Evolutionary conservation across 2,797 vertebrate genomes (phyloP), one percentile per base, ranked within the genome.

Genomic region (Sphenopsis melanotis): DNA sequence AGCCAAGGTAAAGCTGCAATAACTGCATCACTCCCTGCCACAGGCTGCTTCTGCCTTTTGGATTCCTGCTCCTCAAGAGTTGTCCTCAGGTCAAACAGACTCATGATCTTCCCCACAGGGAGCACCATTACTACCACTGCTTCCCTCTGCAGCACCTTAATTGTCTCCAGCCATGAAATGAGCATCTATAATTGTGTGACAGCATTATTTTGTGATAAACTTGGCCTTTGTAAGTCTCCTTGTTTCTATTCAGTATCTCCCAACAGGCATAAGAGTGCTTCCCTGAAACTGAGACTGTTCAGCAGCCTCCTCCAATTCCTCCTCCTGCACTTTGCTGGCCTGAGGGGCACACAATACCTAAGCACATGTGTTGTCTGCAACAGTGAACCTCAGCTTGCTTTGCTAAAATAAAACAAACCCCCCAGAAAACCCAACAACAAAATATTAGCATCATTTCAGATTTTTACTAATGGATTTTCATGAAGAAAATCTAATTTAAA

Each of bases 321-420:
- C 27, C 9, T 7, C 0, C 0, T 36, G 21, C 27, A 24, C 36
- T 55, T 42, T 41, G n/a, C 12, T 37, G 34, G 39, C 13, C 29
- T 13, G n/a, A 60, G n/a, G 22, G n/a, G 21, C 9, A 46, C 16
- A 60, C 9, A 17, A 19, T 9, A 9, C 36, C 30, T 1, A 1
- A 79, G 49, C 27, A 46, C 13, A 4, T 1, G 2, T 1, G 12
- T 7, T 46, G 5, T 32, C 42, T 61, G 21, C 14, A 68, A 69
- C 17, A 44, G 6, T 3, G 9, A 84, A 34, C 12, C 21, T 47
- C 39, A 79, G 36, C 10, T 64, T 59, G 11, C 12, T 84, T 91
- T 32, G 10, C 10, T 29, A 65, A 84, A 71, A 68, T 14, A 64
- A 47, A 78, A 69, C 7, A 78, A 86, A 14, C 2, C 2, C 2